phyloP scores from a whole-genome alignment of 2,888 invertebrate genomes.

The Clanis bilineata region DNA sequence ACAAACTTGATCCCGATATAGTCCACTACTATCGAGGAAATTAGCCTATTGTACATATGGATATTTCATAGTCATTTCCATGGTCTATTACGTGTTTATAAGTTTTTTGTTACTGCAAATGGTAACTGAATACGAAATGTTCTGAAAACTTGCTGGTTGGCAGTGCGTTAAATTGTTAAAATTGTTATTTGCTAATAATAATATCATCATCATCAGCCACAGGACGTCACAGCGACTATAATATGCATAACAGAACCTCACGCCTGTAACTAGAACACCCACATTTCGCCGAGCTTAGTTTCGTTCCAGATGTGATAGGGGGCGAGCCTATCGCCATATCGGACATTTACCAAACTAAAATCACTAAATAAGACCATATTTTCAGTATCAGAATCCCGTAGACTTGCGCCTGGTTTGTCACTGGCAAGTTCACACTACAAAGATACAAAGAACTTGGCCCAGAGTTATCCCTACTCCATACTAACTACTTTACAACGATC shows the following conservation, averaged over 20 bases:
- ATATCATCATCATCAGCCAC: no score
- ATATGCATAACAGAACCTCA: no score
- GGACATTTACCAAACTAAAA: neutral
- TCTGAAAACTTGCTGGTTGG: no score
- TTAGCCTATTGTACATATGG: neutral
- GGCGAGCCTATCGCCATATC: neutral
- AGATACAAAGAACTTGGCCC: constrained; percentile 35
- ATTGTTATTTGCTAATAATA: no score
- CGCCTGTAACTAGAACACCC: no score
- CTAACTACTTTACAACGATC: constrained; percentile 35
- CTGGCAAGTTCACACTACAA: constrained; percentile 42
- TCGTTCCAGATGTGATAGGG: no score
- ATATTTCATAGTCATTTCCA: neutral
- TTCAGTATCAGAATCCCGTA: constrained; percentile 22
- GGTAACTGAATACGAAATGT: no score
- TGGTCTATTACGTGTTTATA: no score
- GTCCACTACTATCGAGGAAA: neutral
- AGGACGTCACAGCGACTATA: no score
- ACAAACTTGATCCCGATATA: constrained; percentile 5
- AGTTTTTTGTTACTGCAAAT: neutral
- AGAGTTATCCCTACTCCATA: constrained; percentile 33
- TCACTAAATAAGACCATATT: neutral
- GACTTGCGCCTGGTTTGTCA: constrained; percentile 35
- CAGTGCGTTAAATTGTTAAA: no score
- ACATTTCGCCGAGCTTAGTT: no score